Evolutionary conservation across 1,140 invertebrate species (phyloP).

Genomic region (Procambarus clarkii): DNA sequence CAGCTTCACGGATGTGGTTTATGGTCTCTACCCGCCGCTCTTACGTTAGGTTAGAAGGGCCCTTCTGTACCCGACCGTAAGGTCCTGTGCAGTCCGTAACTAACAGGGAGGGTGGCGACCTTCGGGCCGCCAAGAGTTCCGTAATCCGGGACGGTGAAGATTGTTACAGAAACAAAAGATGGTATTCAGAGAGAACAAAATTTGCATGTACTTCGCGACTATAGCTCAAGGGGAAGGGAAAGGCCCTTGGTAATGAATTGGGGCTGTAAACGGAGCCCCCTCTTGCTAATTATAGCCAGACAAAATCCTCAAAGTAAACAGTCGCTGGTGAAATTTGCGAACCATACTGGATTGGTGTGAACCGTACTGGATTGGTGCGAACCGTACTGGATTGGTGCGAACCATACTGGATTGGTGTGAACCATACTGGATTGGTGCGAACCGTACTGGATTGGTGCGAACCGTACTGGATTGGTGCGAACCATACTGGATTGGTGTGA

Average conservation of each 20-base stretch:
- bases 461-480: no score
- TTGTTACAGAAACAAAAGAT: constrained; percentile 1
- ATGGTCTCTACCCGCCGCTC: not conserved
- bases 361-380: not conserved
- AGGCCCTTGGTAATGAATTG: not conserved
- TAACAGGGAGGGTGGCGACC: not conserved
- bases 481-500: no score
- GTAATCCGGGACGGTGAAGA: not conserved
- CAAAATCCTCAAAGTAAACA: not conserved
- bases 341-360: not conserved
- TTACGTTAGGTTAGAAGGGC: not conserved
- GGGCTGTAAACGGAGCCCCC: not conserved
- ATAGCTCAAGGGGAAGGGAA: not conserved
- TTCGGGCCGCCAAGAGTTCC: not conserved
- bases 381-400: not conserved
- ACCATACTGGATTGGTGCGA: not conserved
- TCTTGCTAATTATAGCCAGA: not conserved
- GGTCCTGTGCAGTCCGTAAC: not conserved
- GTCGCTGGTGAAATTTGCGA: not conserved
- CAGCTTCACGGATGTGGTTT: not conserved
- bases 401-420: not conserved
- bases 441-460: no score
- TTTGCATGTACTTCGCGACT: not conserved
- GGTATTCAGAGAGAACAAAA: not conserved
- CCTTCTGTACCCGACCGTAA: not conserved